Base-by-base conservation (phyloP, 2,888 invertebrate genomes). In the Eilema depressum region DNA sequence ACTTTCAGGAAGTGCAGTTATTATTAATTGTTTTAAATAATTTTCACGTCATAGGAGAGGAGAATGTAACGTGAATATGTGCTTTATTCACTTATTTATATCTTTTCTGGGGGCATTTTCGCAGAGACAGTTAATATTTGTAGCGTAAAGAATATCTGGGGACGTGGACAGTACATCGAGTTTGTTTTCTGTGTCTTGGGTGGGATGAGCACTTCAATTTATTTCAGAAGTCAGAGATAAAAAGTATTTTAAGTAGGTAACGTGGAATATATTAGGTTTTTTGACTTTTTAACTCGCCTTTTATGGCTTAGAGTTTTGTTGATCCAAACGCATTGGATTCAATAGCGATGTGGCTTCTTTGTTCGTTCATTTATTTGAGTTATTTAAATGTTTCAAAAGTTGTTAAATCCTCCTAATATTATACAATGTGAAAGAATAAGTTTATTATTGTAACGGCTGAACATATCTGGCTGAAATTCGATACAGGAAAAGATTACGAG, bases 231-330 rank as follows among this genome's bases (percentile, higher is more conserved):
- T 79, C 77, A 66, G 41, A 80, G 86, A 87, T 86, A 87, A 86
- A 85, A 84, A 85, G 79, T 81, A 82, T 87, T 85, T 83, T 82
- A 82, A 85, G 82, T 77, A 83, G 80, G 79, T 76, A 77, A 79
- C 75, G 75, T 80, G 79, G 82, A 81, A 86, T 84, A 83, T 80
- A 85, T 83, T 78, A 71, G 66, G 63, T 70, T 70, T 71, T 77
- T 78, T 74, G 75, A 73, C 65, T 72, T 79, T 65, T 79, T 79
- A 30, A 14, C 11, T 68, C n/a, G 63, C 76, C 78, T 70, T 80
- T 73, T 78, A 61, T 56, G 74, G 79, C 56, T 81, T 74, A 74
- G 69, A 69, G 74, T 79, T 81, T 81, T 78, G 70, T 81, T 76
- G 70, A 73, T 79, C 72, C 67, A 30, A 57, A 81, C 75, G 75